Evolutionary conservation across 2,888 invertebrate genomes (phyloP), one percentile per base, ranked within the genome.

Genomic region (Operophtera brumata): DNA sequence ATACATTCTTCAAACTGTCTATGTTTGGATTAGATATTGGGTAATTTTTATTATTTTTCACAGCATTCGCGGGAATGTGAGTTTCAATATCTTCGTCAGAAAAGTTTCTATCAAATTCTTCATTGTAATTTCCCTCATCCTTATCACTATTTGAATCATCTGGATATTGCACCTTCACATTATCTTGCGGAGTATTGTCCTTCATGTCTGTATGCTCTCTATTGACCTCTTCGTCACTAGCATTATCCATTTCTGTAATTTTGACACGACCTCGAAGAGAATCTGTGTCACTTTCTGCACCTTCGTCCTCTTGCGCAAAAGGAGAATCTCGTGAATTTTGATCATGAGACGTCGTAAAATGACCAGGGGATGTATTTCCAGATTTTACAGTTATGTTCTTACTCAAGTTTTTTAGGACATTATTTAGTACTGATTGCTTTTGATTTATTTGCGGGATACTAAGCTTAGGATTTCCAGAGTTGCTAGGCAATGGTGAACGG

Each of bases 331-430:
- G 66, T 46, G 65, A 61, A 49, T 70, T 62, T 25, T 67, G 50
- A 40, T 72, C 70, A 50, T 70, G 64, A 28, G 64, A 59, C 49
- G 61, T 63, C 9, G 54, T 6, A 26, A 66, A 61, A 25, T 63
- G 62, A 64, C 54, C 75, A 25, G 78, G 75, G 10, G 80, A 76
- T 14, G 76, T 67, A 60, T 76, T 83, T 52, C 71, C 71, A 4
- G 86, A 77, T 67, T 85, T 88, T 1, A 88, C 70, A 41, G 82
- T 85, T 34, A 88, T 80, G 64, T 84, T 77, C 69, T 78, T 80
- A 57, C 84, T 66, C 61, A 87, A 73, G 62, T 75, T 80, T 67
- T 82, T 83, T 47, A 87, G 66, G 32, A 77, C 78, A 41, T 79
- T 78, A 66, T 81, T 75, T 43, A 82, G 61, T 10, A 67, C 62